Evolutionary conservation across 23 tunicate species (phyloP), one percentile per base, ranked within the genome.

Genomic region (Clavelina lepadiformis): DNA sequence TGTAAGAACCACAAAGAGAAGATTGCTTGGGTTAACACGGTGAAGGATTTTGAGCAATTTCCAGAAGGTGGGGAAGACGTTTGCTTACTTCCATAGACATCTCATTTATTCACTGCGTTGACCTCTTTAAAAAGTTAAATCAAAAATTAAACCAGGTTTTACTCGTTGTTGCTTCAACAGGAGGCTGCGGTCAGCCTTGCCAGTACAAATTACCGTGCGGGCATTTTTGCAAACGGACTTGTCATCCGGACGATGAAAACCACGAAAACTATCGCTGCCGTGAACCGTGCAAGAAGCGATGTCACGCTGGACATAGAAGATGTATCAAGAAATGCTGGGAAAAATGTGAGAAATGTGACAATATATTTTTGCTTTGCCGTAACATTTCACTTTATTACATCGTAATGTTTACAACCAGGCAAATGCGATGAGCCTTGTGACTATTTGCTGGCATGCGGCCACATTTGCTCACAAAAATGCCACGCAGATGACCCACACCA

Each of bases 21-120:
- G 5, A 3, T 47, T 29, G 26, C 44, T 18, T 2, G 26, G 32
- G 80, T 33, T 23, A 33, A 26, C 26, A 31, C 60, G 7, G 61
- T 2, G 11, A 27, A 30, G 7, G 80, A 74, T 32, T 74, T 74
- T 29, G 31, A 41, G 18, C 46, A 62, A 47, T 71, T 74, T 4
- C 80, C 80, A 6, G 80, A 74, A 74, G 80, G 80, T 69, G 5
- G n/a, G n/a, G n/a, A n/a, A n/a, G n/a, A n/a, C n/a, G n/a, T n/a
- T n/a, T n/a, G n/a, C n/a, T n/a, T n/a, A n/a, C n/a, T 41, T 41
- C 49, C 13, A 41, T 41, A 11, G 49, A 41, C 49, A 8, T 41
- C 49, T 41, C 13, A 8, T 11, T 41, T 41, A 41, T 41, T 41
- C 49, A 41, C 15, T 41, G 49, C 15, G 49, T 8, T 41, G 15